Conservation (phyloP, 2,113 vertebrate species). For the Prinia subflava region DNA sequence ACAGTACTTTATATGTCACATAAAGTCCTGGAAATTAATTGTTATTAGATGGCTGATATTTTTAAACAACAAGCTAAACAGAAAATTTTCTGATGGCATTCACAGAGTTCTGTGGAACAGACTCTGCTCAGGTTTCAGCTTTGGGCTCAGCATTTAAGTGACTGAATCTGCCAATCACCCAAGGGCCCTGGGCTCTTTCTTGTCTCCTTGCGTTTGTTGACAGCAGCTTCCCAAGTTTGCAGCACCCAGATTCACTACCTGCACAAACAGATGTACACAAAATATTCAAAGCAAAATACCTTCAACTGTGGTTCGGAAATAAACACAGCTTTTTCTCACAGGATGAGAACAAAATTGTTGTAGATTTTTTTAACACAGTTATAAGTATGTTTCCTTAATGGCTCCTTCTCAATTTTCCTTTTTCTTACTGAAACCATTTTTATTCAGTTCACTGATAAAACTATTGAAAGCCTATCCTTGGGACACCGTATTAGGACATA, state of each 20-base stretch:
- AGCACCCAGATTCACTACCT: background rate
- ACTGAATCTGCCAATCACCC: conserved; percentile 20
- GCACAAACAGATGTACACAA: conserved; percentile 8
- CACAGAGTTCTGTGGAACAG: background rate
- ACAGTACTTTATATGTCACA: background rate
- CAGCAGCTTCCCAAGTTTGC: conserved; percentile 10
- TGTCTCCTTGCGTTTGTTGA: conserved; percentile 50
- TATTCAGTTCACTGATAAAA: background rate
- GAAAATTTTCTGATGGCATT: background rate
- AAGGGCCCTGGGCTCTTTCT: conserved; percentile 36
- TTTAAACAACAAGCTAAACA: background rate
- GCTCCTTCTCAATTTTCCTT: background rate
- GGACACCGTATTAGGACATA: background rate
- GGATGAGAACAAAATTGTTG: background rate
- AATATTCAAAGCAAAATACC: background rate
- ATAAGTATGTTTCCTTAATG: background rate
- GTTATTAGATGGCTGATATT: background rate
- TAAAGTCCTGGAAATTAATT: background rate
- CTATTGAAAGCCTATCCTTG: background rate
- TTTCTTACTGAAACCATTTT: background rate
- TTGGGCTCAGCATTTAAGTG: conserved; percentile 20
- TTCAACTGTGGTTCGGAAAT: background rate
- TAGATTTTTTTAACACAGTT: background rate
- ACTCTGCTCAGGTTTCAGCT: conserved; percentile 6
- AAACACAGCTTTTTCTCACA: background rate